Evolutionary conservation across 53 echinoderm and acorn worm genomes (phyloP), one percentile per base, ranked within the genome.

Genomic region (Pentamera pediparva): DNA sequence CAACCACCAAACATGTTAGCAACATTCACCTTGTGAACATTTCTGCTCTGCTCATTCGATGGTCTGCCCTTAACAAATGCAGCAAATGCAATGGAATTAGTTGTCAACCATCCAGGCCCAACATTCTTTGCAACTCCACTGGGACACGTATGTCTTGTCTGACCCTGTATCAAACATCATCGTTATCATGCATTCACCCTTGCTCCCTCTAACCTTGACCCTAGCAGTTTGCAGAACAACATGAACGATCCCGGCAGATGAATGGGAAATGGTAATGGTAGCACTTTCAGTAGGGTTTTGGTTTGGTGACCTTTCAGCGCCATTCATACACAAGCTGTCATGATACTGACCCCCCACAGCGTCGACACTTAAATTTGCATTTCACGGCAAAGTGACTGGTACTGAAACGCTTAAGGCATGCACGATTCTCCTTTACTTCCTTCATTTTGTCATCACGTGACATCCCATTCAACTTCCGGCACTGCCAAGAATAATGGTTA

Each of bases 161-260:
- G 76, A 76, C 6, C 76, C 76, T 34, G 76, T 59, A 32, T 76
- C 76, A 59, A 76, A 76, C 60, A 76, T 39, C 31, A 76, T 19
- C 9, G 39, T 40, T 12, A 47, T 39, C 13, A 41, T 31, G 19
- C 40, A 15, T 15, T 38, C 34, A 39, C 76, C 60, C 20, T 41
- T 76, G 1, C 11, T 76, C 6, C 76, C 76, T 59, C 60, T 59
- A 59, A 59, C 33, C 28, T 17, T 30, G 9, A 76, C 60, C 39
- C 28, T 59, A 39, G 76, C 60, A 26, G 76, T 76, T 49, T 36
- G 74, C 37, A 73, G 19, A 25, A 76, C 60, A 59, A 37, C 60
- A 22, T 76, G 76, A 75, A 53, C 37, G 25, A 57, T 11, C 8
- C 41, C 11, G 28, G 24, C 15, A 15, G 9, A 25, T 39, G 41